A percentile compares a stretch with the other conserved stretches of the same genome.
Conservation (phyloP, 2,888 invertebrate species). For the Ethmia dodecea region DNA sequence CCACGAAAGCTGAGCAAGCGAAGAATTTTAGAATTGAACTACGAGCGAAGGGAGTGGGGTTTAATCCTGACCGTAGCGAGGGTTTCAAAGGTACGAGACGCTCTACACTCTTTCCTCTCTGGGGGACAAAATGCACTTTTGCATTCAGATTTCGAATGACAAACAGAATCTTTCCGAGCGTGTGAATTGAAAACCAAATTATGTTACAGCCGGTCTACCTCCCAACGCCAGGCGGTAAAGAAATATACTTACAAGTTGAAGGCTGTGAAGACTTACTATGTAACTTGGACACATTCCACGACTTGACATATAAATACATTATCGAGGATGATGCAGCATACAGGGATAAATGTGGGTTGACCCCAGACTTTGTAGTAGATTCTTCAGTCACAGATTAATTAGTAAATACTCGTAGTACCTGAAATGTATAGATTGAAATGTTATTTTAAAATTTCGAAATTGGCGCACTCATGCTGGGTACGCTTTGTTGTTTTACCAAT, state of each 20-base stretch:
- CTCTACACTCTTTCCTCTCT: too few species aligned
- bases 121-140: background rate
- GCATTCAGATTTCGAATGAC: background rate
- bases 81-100: background rate
- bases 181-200: background rate
- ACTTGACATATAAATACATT: constrained; percentile 4
- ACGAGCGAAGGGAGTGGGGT: too few species aligned
- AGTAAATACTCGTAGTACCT: too few species aligned
- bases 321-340: constrained; percentile 3
- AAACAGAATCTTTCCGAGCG: background rate
- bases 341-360: constrained; percentile 11
- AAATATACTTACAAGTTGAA: constrained; percentile 9
- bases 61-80: too few species aligned
- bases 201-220: constrained; percentile 14
- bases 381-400: too few species aligned
- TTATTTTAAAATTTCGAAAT: too few species aligned
- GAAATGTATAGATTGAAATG: too few species aligned
- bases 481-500: too few species aligned
- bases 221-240: background rate
- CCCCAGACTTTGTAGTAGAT: constrained; percentile 20
- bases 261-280: constrained; percentile 10
- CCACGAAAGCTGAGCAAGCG: too few species aligned
- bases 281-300: constrained; percentile 7
- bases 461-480: too few species aligned
- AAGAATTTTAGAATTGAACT: too few species aligned